phyloP scores from a whole-genome alignment of 1,140 invertebrate genomes.

The Drosophila suzukii region DNA sequence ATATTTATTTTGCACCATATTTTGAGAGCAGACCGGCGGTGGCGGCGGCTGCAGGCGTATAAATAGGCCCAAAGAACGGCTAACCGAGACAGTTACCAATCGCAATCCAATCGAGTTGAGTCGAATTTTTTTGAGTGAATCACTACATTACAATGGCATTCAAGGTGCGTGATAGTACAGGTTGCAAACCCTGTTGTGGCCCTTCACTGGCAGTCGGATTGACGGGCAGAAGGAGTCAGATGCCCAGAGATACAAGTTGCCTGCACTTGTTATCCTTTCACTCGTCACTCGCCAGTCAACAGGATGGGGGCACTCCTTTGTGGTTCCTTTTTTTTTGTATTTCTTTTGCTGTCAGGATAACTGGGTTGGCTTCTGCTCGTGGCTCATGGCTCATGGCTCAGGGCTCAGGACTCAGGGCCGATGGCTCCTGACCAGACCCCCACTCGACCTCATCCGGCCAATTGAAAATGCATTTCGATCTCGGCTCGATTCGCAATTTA shows the following conservation, averaged over 20 bases:
- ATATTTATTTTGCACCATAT: conserved; percentile 38
- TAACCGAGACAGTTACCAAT: conserved; percentile 68
- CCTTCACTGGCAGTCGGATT: not conserved
- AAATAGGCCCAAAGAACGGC: conserved; percentile 80
- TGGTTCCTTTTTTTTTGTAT: no score
- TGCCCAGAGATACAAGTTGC: not conserved
- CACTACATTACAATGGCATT: conserved; percentile 66
- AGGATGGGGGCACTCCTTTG: not conserved
- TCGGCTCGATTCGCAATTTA: not conserved
- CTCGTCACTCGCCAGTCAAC: conserved; percentile 1
- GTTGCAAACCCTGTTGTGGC: not conserved
- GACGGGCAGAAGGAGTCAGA: not conserved
- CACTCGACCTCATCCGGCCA: conserved; percentile 11
- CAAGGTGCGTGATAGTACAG: conserved; percentile 67
- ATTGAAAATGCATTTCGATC: conserved; percentile 11
- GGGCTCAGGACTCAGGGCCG: no score
- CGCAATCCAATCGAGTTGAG: conserved; percentile 23
- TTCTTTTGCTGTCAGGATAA: not conserved
- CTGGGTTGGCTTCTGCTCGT: not conserved
- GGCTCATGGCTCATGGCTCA: not conserved
- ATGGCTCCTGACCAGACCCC: not conserved
- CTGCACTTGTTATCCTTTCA: conserved; percentile 38
- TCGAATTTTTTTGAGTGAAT: conserved; percentile 48
- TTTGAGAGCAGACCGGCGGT: conserved; percentile 29
- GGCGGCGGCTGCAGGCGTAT: conserved; percentile 42